A percentile compares a stretch with the other conserved stretches of the same genome.
These are phyloP conservation scores for Myotis findleyi DNA, from an alignment of 2,797 vertebrate species.

Conservation along the genomic window DNA sequence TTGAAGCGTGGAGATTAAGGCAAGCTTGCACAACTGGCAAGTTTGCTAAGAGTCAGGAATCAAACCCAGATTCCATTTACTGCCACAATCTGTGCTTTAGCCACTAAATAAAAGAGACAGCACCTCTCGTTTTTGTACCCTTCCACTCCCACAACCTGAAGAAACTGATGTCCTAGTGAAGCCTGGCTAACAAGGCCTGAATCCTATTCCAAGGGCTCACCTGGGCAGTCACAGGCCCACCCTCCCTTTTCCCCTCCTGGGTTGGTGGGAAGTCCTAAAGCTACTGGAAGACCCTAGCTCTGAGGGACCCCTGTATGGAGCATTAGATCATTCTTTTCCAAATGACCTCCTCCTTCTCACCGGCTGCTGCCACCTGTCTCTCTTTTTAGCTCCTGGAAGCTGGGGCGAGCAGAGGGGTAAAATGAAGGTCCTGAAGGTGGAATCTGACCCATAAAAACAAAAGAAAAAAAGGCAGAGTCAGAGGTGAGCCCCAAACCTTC, in stretches of 20 bases:
- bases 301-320: not conserved
- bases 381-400: slow-evolving; percentile 71
- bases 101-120: not conserved
- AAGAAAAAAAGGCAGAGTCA: slow-evolving; percentile 45
- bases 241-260: not conserved
- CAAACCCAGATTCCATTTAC: slow-evolving; percentile 1
- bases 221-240: not conserved
- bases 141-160: not conserved
- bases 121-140: not conserved
- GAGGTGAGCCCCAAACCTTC: not conserved
- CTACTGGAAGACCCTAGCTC: not conserved
- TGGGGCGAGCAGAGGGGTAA: not conserved
- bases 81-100: not conserved
- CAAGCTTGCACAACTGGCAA: not conserved
- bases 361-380: slow-evolving; percentile 52
- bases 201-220: not conserved
- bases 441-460: slow-evolving; percentile 60
- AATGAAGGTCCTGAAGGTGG: slow-evolving; percentile 54
- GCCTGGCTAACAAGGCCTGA: not conserved
- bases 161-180: not conserved
- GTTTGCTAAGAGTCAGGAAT: not conserved
- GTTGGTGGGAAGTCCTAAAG: not conserved
- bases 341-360: slow-evolving; percentile 62
- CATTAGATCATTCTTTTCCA: slow-evolving; percentile 28
- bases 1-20: not conserved